These are phyloP conservation scores for Promerops cafer DNA, from an alignment of 2,113 vertebrate species.

Conservation along the genomic window DNA sequence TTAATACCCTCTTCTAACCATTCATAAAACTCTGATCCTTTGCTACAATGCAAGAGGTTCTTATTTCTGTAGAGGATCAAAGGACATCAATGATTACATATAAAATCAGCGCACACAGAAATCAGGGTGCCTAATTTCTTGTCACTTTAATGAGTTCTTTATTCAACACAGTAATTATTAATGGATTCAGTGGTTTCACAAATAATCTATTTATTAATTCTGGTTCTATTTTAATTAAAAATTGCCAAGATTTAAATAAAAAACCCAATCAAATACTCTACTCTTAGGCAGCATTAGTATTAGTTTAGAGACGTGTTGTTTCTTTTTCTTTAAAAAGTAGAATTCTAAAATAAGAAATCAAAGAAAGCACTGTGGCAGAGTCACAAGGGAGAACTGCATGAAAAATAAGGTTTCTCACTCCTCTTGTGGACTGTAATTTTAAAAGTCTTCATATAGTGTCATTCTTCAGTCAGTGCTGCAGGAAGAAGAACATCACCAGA, in stretches of 20 bases:
- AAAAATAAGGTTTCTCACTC: constrained; percentile 64
- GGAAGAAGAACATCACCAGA: constrained; percentile 79
- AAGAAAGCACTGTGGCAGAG: constrained; percentile 74
- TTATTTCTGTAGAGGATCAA: constrained; percentile 58
- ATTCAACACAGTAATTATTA: constrained; percentile 43
- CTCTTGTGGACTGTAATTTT: constrained; percentile 76
- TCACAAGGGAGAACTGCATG: constrained; percentile 64
- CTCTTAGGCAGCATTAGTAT: constrained; percentile 67
- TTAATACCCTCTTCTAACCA: constrained; percentile 66
- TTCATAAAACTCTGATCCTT: constrained; percentile 71
- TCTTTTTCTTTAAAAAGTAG: constrained; percentile 54
- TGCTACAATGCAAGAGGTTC: constrained; percentile 51
- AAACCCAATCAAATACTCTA: constrained; percentile 55
- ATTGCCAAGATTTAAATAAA: constrained; percentile 65
- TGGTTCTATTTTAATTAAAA: constrained; percentile 65
- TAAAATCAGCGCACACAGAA: constrained; percentile 75
- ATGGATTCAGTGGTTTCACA: constrained; percentile 62
- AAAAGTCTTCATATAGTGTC: constrained; percentile 77
- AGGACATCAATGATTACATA: constrained; percentile 68
- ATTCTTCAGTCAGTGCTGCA: constrained; percentile 78
- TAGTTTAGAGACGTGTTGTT: constrained; percentile 49
- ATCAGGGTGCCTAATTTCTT: constrained; percentile 61
- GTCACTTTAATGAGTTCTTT: constrained; percentile 42
- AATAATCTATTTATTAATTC: constrained; percentile 57
- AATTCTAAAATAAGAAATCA: constrained; percentile 69